Evolutionary conservation across 2,888 invertebrate genomes (phyloP), one percentile per base, ranked within the genome.

Genomic region (Temnothorax rugatulus): DNA sequence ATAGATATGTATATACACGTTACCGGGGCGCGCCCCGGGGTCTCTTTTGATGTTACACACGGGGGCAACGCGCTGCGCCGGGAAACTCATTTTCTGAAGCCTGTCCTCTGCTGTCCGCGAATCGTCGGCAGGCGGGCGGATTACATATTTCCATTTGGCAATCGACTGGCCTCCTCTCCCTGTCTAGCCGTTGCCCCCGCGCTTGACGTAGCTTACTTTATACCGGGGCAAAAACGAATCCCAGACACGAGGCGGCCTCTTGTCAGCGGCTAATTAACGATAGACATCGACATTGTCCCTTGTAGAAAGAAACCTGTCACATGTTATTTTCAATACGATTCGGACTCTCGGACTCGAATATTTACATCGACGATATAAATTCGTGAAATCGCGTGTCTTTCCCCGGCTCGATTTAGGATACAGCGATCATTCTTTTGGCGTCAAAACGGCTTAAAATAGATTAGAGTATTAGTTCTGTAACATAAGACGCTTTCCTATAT

Each of bases 131-230:
- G 68, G 69, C 82, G 66, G 74, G 82, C 74, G 86, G 91, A 91
- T 91, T 91, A 91, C 91, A 91, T 90, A 90, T 90, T 90, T 86
- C 90, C 86, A 89, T 91, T 91, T 91, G 75, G 88, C 91, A 86
- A 91, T 91, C 91, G 91, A 91, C 87, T 81, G 87, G 77, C 87
- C 86, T 85, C 82, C 77, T 73, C 87, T 83, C 84, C 90, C 91
- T 90, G 90, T 91, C 91, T 85, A 86, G 86, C 59, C 73, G 50
- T 82, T 82, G 82, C 69, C 88, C 66, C 29, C 29, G 29, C 90
- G 87, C 81, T 91, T 88, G 90, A 90, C 90, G 90, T 88, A 84
- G 87, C 89, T 90, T 90, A 90, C 90, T 90, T 90, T 91, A 88
- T 88, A 88, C 76, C 86, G 77, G 8, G 8, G 79, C 57, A 79